A percentile compares a stretch with the other conserved stretches of the same genome.
phyloP scores from a whole-genome alignment of 2,888 invertebrate genomes.

The Leucophenga maculata region DNA sequence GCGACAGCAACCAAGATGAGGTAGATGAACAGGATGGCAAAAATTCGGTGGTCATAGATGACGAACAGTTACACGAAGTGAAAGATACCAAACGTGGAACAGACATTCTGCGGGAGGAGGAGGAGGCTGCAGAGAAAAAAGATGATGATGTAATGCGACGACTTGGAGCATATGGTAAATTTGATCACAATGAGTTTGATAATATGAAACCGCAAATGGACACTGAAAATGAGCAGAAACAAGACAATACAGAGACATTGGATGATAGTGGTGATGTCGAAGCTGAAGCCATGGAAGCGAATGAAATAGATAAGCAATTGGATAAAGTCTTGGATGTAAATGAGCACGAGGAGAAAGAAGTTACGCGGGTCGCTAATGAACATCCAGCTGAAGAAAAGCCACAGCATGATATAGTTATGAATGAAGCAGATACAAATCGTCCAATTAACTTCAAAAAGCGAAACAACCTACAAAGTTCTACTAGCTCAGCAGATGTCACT shows the following conservation, averaged over 20 bases:
- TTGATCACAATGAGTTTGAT: neutral
- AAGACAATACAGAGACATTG: too few species aligned
- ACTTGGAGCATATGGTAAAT: neutral
- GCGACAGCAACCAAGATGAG: conserved; percentile 25
- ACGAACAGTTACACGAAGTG: neutral
- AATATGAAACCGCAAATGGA: neutral
- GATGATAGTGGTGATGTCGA: neutral
- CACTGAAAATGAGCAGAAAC: too few species aligned
- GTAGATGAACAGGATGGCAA: neutral
- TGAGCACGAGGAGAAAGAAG: too few species aligned
- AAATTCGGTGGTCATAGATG: neutral
- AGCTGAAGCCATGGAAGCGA: neutral
- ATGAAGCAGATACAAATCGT: too few species aligned
- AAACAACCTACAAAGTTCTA: too few species aligned
- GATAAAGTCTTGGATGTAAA: too few species aligned
- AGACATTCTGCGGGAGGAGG: neutral
- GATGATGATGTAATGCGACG: neutral
- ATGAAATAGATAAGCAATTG: neutral
- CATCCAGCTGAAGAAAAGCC: too few species aligned
- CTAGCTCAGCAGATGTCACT: too few species aligned
- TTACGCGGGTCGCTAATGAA: too few species aligned
- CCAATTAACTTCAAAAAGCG: too few species aligned
- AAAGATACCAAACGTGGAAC: neutral
- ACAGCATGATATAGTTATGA: too few species aligned
- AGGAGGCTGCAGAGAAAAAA: neutral